phyloP scores from a whole-genome alignment of 1,140 invertebrate genomes.

The Babylonia areolata region DNA sequence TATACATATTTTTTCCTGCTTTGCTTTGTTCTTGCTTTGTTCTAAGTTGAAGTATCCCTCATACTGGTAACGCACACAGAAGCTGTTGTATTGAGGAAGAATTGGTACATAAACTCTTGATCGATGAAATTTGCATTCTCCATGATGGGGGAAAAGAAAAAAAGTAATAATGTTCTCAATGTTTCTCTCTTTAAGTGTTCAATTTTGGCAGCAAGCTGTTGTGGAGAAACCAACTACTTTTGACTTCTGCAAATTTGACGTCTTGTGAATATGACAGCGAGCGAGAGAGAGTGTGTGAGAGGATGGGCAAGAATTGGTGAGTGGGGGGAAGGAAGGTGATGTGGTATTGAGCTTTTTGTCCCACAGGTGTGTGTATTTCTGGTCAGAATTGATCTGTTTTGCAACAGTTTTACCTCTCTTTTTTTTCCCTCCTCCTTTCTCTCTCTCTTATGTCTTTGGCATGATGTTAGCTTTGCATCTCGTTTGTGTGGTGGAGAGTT shows the following conservation, averaged over 20 bases:
- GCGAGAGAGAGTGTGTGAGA: neutral
- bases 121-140: neutral
- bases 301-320: neutral
- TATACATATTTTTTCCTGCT: neutral
- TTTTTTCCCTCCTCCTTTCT: neutral
- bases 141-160: neutral
- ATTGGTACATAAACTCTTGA: neutral
- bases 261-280: neutral
- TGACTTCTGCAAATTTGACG: neutral
- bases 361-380: neutral
- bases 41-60: neutral
- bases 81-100: neutral
- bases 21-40: neutral
- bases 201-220: conserved; percentile 6
- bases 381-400: neutral
- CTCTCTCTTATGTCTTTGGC: neutral
- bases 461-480: neutral
- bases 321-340: neutral
- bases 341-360: neutral
- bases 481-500: neutral
- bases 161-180: neutral
- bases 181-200: neutral
- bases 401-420: too few species aligned
- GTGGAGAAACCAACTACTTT: neutral
- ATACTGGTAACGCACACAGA: neutral